Conservation (phyloP, 1,140 invertebrate species). For the Drosophila malerkotliana region DNA sequence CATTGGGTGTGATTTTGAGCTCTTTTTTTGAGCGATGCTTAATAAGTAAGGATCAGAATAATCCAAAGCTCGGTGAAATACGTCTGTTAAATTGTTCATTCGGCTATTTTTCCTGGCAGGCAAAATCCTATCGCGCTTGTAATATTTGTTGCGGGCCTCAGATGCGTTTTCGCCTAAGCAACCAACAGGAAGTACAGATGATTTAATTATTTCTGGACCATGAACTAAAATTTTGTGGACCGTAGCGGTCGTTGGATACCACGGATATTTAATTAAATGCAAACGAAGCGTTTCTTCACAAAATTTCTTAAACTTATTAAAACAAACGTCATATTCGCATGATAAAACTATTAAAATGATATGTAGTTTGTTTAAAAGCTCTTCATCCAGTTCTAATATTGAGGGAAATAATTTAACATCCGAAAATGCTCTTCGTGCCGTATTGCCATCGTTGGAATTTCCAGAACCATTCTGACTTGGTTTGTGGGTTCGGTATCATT, state of each 20-base stretch:
- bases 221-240: slow-evolving; percentile 1
- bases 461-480: slow-evolving; percentile 32
- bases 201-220: slow-evolving; percentile 5
- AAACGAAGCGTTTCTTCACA: slow-evolving; percentile 14
- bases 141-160: slow-evolving; percentile 19
- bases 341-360: slow-evolving; percentile 21
- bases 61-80: slow-evolving; percentile 5
- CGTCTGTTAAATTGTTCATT: slow-evolving; percentile 14
- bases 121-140: slow-evolving; percentile 14
- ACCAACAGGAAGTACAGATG: slow-evolving; percentile 17
- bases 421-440: slow-evolving; percentile 13
- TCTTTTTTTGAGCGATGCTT: slow-evolving; percentile 14
- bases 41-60: too few species aligned
- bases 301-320: slow-evolving; percentile 14
- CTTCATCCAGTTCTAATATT: slow-evolving; percentile 15
- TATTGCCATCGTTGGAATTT: slow-evolving; percentile 29
- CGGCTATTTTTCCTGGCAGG: slow-evolving; percentile 19
- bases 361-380: not conserved
- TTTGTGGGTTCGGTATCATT: slow-evolving; percentile 14
- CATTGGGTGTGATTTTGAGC: slow-evolving; percentile 11
- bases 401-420: slow-evolving; percentile 9
- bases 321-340: slow-evolving; percentile 6
- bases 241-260: not conserved
- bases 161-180: slow-evolving; percentile 23
- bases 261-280: slow-evolving; percentile 11